Base-by-base conservation (phyloP, 2,888 invertebrate genomes). In the Fragum sueziense region DNA sequence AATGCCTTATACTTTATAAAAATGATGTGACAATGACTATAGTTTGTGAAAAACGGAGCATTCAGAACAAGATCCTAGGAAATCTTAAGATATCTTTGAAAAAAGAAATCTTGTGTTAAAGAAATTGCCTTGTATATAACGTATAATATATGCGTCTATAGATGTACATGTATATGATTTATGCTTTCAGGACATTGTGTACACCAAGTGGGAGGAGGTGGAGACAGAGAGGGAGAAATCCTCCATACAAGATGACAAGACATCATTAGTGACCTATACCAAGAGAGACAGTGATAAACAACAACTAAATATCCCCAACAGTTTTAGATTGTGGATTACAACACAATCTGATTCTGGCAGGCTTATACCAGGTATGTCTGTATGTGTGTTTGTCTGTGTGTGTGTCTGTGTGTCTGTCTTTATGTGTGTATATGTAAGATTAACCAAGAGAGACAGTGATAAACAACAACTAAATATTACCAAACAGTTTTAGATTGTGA, bases 301-400 rank as follows among this genome's bases (percentile, higher is more conserved):
- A 11, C 29, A 22, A 17, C 62, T 82, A 33, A 82, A 74, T 2
- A 87, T 90, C 9, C 79, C 88, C 61, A 78, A 84, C 22, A 88
- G 85, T 73, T 92, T 92, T 84, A 80, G 92, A 25, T 85, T 92
- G n/a, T 92, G 91, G 91, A 86, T 91, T 52, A 91, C 90, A 6
- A 90, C 91, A 14, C 84, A 86, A 62, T 86, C 90, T 20, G 90
- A 90, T 54, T 84, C 78, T 20, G 88, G 88, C 31, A 80, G 88
- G 25, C 84, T 90, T 20, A 86, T 91, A 61, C 92, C 91, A 86
- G 91, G 92, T 92, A 80, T 52, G 59, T n/a, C n/a, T n/a, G n/a
- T n/a, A n/a, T n/a, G n/a, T n/a, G n/a, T n/a, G n/a, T n/a, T n/a
- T n/a, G n/a, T n/a, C 78, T 76, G 61, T 89, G 88, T 86, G 92